Base-by-base conservation (phyloP, 2,797 vertebrate species). In the Typhlichthys eigenmanni region DNA sequence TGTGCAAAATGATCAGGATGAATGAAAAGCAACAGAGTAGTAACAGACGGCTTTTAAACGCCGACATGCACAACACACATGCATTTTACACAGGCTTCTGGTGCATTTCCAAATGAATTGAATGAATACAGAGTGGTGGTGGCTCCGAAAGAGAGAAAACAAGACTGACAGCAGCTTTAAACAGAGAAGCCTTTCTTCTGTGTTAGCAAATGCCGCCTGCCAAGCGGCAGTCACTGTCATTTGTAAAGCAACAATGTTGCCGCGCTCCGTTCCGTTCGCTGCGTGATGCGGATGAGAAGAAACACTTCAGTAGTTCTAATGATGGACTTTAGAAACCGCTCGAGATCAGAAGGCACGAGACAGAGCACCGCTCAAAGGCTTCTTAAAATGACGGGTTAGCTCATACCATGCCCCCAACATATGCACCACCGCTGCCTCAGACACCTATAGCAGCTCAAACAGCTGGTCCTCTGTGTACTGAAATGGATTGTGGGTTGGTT, bases 91-190 rank as follows among this genome's bases (percentile, higher is more conserved):
- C 82, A 82, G 78, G 72, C 87, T 73, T 85, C 83, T 86, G 82
- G 85, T 89, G 90, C 90, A 88, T 84, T 81, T 88, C 81, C 91
- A 91, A 92, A 92, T 87, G 82, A 87, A 84, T 90, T 88, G 89
- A 92, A 91, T 89, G 91, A 92, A 89, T 84, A 86, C 79, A 77
- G 81, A 90, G 84, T 75, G 79, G 86, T 77, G 32, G 74, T 58
- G 74, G 76, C 87, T 91, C 84, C 87, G 83, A 82, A 91, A 80
- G 77, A 82, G 50, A 24, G 34, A 59, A 82, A 87, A 90, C 80
- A 75, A 88, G 89, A 91, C 87, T 88, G 88, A 90, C 90, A 90
- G 81, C 76, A 76, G 83, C 85, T 93, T 91, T 87, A 89, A 90
- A 89, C 88, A 75, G 85, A 73, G 69, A 83, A 71, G 75, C 69